Evolutionary conservation across 2,113 vertebrate genomes (phyloP), one percentile per base, ranked within the genome.

Genomic region (Lycocorax pyrrhopterus): DNA sequence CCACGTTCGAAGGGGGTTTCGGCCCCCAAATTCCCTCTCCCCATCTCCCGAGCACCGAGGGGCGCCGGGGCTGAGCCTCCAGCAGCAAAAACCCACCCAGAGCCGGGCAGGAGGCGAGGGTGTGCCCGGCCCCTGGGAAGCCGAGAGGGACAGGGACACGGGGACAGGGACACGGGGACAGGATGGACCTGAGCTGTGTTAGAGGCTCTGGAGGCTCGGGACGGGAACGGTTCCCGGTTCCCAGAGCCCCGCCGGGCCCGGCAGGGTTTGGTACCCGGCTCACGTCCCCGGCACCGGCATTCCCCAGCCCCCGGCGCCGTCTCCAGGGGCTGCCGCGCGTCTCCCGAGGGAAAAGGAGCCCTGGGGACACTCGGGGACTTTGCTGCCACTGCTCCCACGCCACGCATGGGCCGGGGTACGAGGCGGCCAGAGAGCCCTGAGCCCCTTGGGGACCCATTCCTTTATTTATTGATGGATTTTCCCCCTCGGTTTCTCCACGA

Each of bases 1-100:
- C 14, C 29, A 0, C 2, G 0, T 4, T 6, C 0, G 7, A 9
- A 32, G 39, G 33, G 49, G 6, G 5, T 3, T 91, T 16, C 27
- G 43, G 8, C 16, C 43, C 66, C 14, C 11, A 8, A 0, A 43
- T 13, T 47, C 26, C 64, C 1, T 16, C 25, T 79, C 32, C 46
- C 20, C 43, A 5, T 11, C 59, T 7, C 78, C 53, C 3, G 14
- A 30, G 21, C 3, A 0, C n/a, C 2, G 2, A 8, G 47, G 2
- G 53, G 43, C 0, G 2, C 37, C 4, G 0, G 33, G n/a, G 13
- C 44, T 8, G 2, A 1, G 14, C 30, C 12, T 3, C 1, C 6
- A 30, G 77, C 73, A 23, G 22, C 63, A n/a, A 20, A 62, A 49
- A 7, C 3, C 15, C 29, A 2, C n/a, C 56, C 19, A 4, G 77